These are phyloP conservation scores for Drosophila ercepeae DNA, from an alignment of 1,140 invertebrate genomes.

Conservation along the genomic window DNA sequence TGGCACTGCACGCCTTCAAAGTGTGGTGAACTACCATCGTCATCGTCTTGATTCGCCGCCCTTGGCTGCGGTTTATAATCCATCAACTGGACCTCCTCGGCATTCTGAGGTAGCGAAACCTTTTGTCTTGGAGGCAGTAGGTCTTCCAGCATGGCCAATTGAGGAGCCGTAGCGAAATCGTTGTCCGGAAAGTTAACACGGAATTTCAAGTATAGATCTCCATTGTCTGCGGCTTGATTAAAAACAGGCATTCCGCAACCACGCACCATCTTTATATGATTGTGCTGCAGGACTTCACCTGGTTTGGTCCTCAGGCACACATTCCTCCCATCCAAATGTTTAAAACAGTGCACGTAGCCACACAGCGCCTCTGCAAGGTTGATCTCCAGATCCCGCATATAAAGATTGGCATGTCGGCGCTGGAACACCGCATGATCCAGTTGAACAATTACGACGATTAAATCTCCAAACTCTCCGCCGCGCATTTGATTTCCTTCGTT, in stretches of 20 bases:
- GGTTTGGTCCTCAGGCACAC: constrained; percentile 89
- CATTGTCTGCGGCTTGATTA: constrained; percentile 92
- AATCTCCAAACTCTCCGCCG: constrained; percentile 92
- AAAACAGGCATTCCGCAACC: constrained; percentile 96
- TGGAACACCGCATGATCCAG: constrained; percentile 91
- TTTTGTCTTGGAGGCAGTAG: constrained; percentile 88
- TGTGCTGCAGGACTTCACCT: constrained; percentile 89
- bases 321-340: constrained; percentile 93
- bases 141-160: constrained; percentile 89
- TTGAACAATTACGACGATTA: constrained; percentile 94
- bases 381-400: constrained; percentile 88
- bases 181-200: constrained; percentile 92
- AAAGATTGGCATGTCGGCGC: constrained; percentile 90
- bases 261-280: constrained; percentile 91
- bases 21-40: constrained; percentile 64
- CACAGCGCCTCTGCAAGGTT: constrained; percentile 94
- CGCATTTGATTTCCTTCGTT: constrained; percentile 96
- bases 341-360: constrained; percentile 92
- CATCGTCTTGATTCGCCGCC: constrained; percentile 75
- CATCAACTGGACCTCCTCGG: constrained; percentile 92
- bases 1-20: constrained; percentile 77
- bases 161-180: constrained; percentile 89
- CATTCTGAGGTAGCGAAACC: constrained; percentile 89
- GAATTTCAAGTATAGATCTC: constrained; percentile 95
- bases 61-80: constrained; percentile 88